phyloP scores from a whole-genome alignment of 2,888 invertebrate species.

The Lasioglossum zephyrum region DNA sequence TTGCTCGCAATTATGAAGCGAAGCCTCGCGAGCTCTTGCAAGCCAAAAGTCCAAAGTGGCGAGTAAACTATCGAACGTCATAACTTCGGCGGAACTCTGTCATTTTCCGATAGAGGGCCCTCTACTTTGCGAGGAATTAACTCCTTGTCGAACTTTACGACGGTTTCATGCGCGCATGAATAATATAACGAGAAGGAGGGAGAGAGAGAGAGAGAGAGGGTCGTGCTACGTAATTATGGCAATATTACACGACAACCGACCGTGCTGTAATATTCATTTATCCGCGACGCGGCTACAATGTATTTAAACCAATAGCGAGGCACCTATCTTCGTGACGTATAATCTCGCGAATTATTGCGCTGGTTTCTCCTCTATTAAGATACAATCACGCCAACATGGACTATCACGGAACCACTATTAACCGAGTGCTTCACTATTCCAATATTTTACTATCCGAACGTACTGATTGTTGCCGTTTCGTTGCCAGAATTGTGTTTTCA shows the following conservation, averaged over 20 bases:
- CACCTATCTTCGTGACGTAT: neutral
- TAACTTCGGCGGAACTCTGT: slow-evolving; percentile 31
- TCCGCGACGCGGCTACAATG: slow-evolving; percentile 16
- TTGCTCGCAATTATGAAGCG: slow-evolving; percentile 35
- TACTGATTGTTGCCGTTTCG: neutral
- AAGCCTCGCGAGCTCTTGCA: slow-evolving; percentile 13
- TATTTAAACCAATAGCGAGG: slow-evolving; percentile 27
- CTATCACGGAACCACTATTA: neutral
- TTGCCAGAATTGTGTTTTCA: neutral
- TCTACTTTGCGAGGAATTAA: slow-evolving; percentile 35
- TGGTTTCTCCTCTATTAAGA: neutral
- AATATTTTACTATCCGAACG: neutral
- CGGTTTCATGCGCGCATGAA: slow-evolving; percentile 47
- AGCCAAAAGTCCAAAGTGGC: slow-evolving; percentile 14
- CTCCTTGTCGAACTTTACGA: slow-evolving; percentile 51
- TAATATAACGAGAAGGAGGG: slow-evolving; percentile 27
- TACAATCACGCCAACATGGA: neutral
- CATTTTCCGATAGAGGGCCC: slow-evolving; percentile 18
- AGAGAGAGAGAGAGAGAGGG: neutral
- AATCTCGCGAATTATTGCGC: slow-evolving; percentile 19
- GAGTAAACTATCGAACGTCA: slow-evolving; percentile 38
- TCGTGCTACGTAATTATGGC: slow-evolving; percentile 32
- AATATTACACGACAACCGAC: slow-evolving; percentile 37
- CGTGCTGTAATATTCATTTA: slow-evolving; percentile 37
- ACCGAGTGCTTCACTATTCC: neutral